Evolutionary conservation across 2,797 vertebrate genomes (phyloP).

Genomic region (Scolopax rusticola): DNA sequence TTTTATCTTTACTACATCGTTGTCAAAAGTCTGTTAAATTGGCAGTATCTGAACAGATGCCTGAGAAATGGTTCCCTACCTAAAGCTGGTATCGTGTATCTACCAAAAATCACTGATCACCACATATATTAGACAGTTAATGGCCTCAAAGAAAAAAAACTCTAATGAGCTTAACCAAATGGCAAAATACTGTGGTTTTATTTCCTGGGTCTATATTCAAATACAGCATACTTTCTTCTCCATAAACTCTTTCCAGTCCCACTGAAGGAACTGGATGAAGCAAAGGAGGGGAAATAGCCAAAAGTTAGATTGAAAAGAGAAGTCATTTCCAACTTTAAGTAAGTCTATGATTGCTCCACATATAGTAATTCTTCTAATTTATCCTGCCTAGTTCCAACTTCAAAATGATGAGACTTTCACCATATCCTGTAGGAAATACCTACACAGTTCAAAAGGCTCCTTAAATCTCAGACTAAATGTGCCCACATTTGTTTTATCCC

Average conservation of each 20-base stretch:
- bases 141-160: background rate
- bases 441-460: background rate
- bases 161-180: background rate
- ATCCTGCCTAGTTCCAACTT: background rate
- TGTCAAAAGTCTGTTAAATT: background rate
- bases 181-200: background rate
- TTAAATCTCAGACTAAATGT: background rate
- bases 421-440: background rate
- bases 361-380: background rate
- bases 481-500: background rate
- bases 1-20: background rate
- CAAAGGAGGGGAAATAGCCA: background rate
- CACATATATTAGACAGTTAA: background rate
- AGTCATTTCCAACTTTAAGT: background rate
- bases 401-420: background rate
- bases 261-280: background rate
- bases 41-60: background rate
- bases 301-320: background rate
- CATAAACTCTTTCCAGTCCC: background rate
- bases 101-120: background rate
- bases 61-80: background rate
- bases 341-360: background rate
- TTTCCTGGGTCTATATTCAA: background rate
- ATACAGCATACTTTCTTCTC: background rate
- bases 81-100: background rate